Base-by-base conservation (phyloP, 2,888 invertebrate genomes). In the Myopa testacea region DNA sequence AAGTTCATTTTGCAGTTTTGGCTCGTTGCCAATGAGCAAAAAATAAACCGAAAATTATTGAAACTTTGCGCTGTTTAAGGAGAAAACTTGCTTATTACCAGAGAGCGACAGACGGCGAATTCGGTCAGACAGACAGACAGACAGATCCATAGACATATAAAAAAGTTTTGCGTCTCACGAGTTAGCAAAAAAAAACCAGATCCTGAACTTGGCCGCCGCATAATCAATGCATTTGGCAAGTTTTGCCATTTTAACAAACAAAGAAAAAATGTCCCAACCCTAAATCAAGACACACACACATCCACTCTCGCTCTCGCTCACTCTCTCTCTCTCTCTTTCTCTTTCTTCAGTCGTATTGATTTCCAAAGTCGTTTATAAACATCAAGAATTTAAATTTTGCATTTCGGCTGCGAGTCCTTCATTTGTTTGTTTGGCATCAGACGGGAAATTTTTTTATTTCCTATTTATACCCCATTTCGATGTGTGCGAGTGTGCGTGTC, bases 11-110 rank as follows among this genome's bases (percentile, higher is more conserved):
- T 67, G 37, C 52, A 50, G 37, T 78, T 76, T 82, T 87, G 87
- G 87, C 87, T 82, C 83, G 81, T 85, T 84, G 87, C 87, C 87
- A 87, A 87, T 86, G 67, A 67, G 52, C 68, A 68, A 69, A 68
- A 55, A 60, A 55, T 68, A 75, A 87, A 87, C 85, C 86, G 86
- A 86, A 86, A 86, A 87, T 86, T 86, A 87, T 87, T 86, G 86
- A 86, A 86, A 87, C 83, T 87, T 86, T 86, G 82, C 84, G 82
- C 83, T 75, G 75, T 85, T 85, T 86, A 85, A 86, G 86, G 85
- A 85, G 82, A 83, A 84, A 84, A 83, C 80, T 83, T 84, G 82
- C 78, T 81, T 77, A 79, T 79, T 81, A 62, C 63, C 72, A 58
- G 19, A 72, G 38, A 75, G 37, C 40, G 74, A 75, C 50, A 34